Evolutionary conservation across 2,888 invertebrate genomes (phyloP).

Genomic region (Ramazzottius varieornatus): DNA sequence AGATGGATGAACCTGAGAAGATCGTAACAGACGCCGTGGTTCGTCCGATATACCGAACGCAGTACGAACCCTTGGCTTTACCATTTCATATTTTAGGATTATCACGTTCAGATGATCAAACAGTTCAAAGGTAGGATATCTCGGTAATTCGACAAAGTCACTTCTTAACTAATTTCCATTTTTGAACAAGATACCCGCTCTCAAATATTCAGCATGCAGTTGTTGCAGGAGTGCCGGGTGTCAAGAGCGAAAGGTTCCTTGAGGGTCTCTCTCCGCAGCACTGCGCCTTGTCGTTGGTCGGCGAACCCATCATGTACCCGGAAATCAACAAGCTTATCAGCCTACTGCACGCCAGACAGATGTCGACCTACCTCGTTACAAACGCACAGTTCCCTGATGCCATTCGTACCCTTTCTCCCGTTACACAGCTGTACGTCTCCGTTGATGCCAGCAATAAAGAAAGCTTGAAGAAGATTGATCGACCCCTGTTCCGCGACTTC

Average conservation of each 20-base stretch:
- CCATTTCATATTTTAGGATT: no score
- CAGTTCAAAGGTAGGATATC: conserved; percentile 21
- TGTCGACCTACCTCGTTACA: conserved; percentile 33
- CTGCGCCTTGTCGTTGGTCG: conserved; percentile 33
- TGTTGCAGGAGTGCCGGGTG: conserved; percentile 30
- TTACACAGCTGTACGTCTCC: conserved; percentile 33
- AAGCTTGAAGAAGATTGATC: conserved; percentile 31
- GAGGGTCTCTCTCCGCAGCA: conserved; percentile 29
- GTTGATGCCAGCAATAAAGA: conserved; percentile 33
- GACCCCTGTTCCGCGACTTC: conserved; percentile 32
- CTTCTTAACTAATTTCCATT: no score
- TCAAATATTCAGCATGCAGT: no score
- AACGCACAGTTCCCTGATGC: conserved; percentile 35
- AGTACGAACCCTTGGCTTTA: no score
- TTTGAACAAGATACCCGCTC: no score
- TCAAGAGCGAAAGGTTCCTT: conserved; percentile 24
- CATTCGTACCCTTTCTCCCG: conserved; percentile 27
- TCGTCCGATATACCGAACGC: no score
- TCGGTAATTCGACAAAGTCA: no score
- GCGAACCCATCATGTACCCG: conserved; percentile 36
- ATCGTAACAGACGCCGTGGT: conserved; percentile 29
- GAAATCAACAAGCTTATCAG: conserved; percentile 29
- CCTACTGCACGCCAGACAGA: conserved; percentile 26
- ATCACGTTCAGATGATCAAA: conserved; percentile 30
- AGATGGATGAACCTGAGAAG: conserved; percentile 29